These are phyloP conservation scores for Esox masquinongy DNA, from an alignment of 2,797 vertebrate genomes.

Conservation along the genomic window DNA sequence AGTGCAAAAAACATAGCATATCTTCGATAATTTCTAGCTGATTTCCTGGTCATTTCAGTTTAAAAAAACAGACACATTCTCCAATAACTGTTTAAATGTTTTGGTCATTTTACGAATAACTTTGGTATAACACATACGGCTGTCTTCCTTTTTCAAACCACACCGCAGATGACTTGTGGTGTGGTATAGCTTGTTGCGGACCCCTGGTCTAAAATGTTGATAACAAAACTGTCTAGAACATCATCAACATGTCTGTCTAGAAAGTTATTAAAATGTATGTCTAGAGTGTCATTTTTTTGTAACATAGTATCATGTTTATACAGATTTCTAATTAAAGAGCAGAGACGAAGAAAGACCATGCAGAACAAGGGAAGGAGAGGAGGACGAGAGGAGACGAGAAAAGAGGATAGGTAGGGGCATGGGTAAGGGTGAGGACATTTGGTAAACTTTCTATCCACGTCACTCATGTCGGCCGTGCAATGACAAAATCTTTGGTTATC, in stretches of 20 bases:
- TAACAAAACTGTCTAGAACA: not conserved
- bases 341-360: constrained; percentile 68
- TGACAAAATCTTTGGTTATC: constrained; percentile 96
- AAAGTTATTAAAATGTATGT: not conserved
- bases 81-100: too few relatives aligned
- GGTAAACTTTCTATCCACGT: constrained; percentile 83
- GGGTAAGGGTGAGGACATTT: constrained; percentile 31
- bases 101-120: too few relatives aligned
- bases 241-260: not conserved
- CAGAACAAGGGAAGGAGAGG: constrained; percentile 45
- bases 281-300: not conserved
- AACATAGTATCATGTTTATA: constrained; percentile 63
- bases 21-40: too few relatives aligned
- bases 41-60: too few relatives aligned
- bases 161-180: too few relatives aligned
- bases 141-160: too few relatives aligned
- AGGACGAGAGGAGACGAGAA: constrained; percentile 43
- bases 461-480: constrained; percentile 91
- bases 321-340: constrained; percentile 70
- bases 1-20: too few relatives aligned
- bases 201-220: not conserved
- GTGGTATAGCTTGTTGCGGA: too few relatives aligned
- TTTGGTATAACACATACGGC: too few relatives aligned
- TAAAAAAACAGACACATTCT: too few relatives aligned
- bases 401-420: constrained; percentile 26